Base-by-base conservation (phyloP, 2,797 vertebrate species). In the Tympanoctomys barrerae region DNA sequence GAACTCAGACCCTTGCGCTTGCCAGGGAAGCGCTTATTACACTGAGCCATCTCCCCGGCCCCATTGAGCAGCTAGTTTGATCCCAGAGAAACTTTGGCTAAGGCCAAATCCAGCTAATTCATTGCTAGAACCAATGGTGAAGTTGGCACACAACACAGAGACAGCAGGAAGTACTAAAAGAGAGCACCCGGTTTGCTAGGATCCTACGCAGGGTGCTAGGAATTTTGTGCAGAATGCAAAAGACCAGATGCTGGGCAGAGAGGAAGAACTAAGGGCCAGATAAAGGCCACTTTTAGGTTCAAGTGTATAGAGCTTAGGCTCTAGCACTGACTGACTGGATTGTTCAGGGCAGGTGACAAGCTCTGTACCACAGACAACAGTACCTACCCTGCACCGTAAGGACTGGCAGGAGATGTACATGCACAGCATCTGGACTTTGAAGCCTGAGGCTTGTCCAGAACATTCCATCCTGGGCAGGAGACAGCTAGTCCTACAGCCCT, bases 401-500 rank as follows among this genome's bases (percentile, higher is more conserved):
- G 42, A 39, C 8, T 83, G 61, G 59, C 36, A 73, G 49, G 11
- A 79, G 73, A 61, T 19, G 18, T 16, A 54, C 36, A 11, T 18
- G 22, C 0, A 2, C 4, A 19, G 18, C 62, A 6, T 2, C 33
- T 7, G 2, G 26, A 59, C 28, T 57, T 16, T 2, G 4, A 1
- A 28, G 22, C 22, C 64, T 33, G 2, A 14, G 28, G 28, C 8
- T 70, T 42, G 5, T 0, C 3, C 5, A 13, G 36, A 46, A 14
- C 33, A 16, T 52, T 39, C 73, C 10, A 31, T 49, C 46, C 46
- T 2, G 6, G 42, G 57, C 13, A 16, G 73, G 28, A 26, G 81
- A 42, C 57, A 5, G 10, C n/a, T 10, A 1, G 21, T n/a, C 21
- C 52, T 10, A 7, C 7, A 3, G 16, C 42, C 16, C 2, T 19